A percentile compares a stretch with the other conserved stretches of the same genome.
Conservation (phyloP, 2,797 vertebrate genomes). For the Lacerta viridis region DNA sequence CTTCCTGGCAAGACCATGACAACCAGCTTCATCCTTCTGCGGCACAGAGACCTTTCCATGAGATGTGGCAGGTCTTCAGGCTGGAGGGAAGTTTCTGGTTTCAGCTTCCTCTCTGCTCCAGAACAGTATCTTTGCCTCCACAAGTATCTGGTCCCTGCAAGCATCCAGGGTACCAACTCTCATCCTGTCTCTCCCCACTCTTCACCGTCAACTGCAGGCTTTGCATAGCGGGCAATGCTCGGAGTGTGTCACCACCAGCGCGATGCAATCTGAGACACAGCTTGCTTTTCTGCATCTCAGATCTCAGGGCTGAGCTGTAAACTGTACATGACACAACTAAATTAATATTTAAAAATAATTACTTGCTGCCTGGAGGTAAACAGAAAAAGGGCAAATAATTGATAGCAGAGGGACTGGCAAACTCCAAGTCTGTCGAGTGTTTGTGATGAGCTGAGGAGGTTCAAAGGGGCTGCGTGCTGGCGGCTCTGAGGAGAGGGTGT, state of each 20-base stretch:
- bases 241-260: conserved; percentile 21
- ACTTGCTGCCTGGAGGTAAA: conserved; percentile 88
- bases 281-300: conserved; percentile 69
- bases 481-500: conserved; percentile 65
- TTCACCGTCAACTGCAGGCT: neutral
- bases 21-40: no score
- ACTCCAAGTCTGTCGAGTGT: conserved; percentile 79
- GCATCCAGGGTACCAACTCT: no score
- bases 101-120: no score
- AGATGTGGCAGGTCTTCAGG: no score
- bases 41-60: no score
- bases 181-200: conserved; percentile 26
- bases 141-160: conserved; percentile 41
- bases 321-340: conserved; percentile 87
- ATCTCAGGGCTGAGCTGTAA: conserved; percentile 75
- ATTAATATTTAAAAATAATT: conserved; percentile 95
- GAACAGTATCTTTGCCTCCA: conserved; percentile 18
- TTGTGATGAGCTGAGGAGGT: conserved; percentile 72
- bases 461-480: conserved; percentile 71
- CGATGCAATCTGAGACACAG: conserved; percentile 69
- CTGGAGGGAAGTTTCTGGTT: no score
- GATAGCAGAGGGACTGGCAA: conserved; percentile 84
- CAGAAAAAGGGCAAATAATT: conserved; percentile 89
- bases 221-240: conserved; percentile 54
- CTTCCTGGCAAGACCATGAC: no score